Evolutionary conservation across 2,113 vertebrate genomes (phyloP), one percentile per base, ranked within the genome.

Genomic region (Microtus montanus): DNA sequence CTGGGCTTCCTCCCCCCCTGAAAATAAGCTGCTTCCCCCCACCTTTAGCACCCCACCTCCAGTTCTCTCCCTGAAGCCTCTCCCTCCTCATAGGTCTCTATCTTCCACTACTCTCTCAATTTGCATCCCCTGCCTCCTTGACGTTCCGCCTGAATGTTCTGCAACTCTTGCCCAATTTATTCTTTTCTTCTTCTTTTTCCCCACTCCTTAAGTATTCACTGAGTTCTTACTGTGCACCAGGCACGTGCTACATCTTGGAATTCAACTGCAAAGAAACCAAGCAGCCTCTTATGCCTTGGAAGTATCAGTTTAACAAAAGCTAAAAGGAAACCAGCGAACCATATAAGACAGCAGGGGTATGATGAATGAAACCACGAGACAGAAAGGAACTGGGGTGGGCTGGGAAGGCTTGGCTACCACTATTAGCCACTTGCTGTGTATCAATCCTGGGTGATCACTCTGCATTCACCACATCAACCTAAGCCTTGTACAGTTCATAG

Each of bases 191-290:
- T 33, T 12, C 49, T 33, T 8, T 22, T 33, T n/a, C 19, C 13
- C 35, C 85, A 85, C 24, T 84, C 70, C 64, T 88, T 63, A 71
- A 77, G 71, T 24, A 86, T 54, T n/a, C 54, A 68, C 2, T 61
- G 87, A 86, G 52, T 54, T 84, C 71, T 88, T 79, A 30, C 49
- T 44, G 30, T 73, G 14, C 47, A 47, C 26, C 15, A 10, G 47
- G 38, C 13, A 66, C 17, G 44, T 10, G 1, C 64, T 78, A 73
- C 63, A 83, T 41, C 49, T 47, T 87, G 58, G 30, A 35, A 87
- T 20, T 78, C 58, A 88, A 49, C 6, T 79, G 35, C 87, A 74
- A 93, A 58, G 75, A 74, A 93, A 94, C 61, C 61, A 95, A 75
- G 66, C 14, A 73, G 71, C 41, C n/a, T 90, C 52, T 68, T 49